These are phyloP conservation scores for Spheniscus humboldti DNA, from an alignment of 2,797 vertebrate species.

Conservation along the genomic window DNA sequence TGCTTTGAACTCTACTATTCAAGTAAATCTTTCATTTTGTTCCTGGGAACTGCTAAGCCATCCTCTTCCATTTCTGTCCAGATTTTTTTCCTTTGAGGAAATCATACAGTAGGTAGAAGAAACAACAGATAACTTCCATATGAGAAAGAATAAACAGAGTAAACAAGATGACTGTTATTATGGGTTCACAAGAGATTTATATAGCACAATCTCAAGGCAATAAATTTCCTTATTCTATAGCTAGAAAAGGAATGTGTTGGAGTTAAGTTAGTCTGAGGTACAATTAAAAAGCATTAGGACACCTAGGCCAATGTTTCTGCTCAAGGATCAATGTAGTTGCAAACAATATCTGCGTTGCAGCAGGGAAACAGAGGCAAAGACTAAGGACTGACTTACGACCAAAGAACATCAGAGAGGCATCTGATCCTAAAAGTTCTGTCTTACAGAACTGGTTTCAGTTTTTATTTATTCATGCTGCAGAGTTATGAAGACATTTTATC, in stretches of 20 bases:
- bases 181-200: background rate
- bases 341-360: background rate
- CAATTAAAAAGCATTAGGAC: background rate
- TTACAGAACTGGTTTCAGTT: background rate
- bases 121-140: background rate
- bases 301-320: background rate
- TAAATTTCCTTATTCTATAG: background rate
- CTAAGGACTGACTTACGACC: background rate
- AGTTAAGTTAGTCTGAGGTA: background rate
- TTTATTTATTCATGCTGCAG: slow-evolving; percentile 1
- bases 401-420: background rate
- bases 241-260: background rate
- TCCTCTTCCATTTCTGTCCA: background rate
- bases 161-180: background rate
- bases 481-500: background rate
- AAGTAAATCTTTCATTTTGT: background rate
- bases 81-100: background rate
- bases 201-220: background rate
- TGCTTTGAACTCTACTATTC: background rate
- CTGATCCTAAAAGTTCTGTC: background rate
- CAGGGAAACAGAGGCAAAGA: background rate
- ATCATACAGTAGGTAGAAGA: background rate
- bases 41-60: background rate
- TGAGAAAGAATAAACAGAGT: background rate
- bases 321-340: background rate